phyloP scores from a whole-genome alignment of 1,140 invertebrate genomes.

The Chironomus tepperi region DNA sequence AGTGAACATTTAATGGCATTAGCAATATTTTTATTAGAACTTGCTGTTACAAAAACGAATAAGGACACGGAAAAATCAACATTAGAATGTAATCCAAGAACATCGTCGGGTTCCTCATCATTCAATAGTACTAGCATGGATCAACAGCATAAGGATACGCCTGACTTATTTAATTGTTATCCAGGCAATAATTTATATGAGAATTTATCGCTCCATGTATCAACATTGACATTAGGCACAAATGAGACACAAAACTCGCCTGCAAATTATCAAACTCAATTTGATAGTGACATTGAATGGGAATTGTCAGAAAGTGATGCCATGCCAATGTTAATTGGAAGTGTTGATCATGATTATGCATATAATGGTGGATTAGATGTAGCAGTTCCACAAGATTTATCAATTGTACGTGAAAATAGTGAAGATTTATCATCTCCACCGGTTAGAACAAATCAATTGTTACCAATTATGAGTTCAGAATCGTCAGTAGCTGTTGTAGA shows the following conservation, averaged over 20 bases:
- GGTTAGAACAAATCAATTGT: not conserved
- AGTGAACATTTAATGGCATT: slow-evolving; percentile 80
- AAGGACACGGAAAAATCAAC: slow-evolving; percentile 38
- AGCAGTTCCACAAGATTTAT: slow-evolving; percentile 38
- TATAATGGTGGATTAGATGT: slow-evolving; percentile 35
- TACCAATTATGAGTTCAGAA: slow-evolving; percentile 6
- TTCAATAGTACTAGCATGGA: not conserved
- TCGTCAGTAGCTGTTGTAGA: not conserved
- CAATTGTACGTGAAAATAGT: slow-evolving; percentile 36
- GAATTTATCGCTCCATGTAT: slow-evolving; percentile 59
- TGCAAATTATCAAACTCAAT: slow-evolving; percentile 39
- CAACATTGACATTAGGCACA: slow-evolving; percentile 34
- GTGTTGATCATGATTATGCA: not conserved
- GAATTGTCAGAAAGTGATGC: slow-evolving; percentile 44
- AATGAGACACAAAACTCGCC: slow-evolving; percentile 47
- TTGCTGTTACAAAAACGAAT: slow-evolving; percentile 61
- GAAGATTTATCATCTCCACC: slow-evolving; percentile 28
- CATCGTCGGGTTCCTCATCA: slow-evolving; percentile 28
- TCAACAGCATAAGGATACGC: slow-evolving; percentile 46
- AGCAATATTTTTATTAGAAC: slow-evolving; percentile 76
- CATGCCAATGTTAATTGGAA: slow-evolving; percentile 35
- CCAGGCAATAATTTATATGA: slow-evolving; percentile 64
- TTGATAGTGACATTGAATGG: slow-evolving; percentile 50
- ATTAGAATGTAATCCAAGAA: slow-evolving; percentile 32
- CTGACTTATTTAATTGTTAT: slow-evolving; percentile 63